These are phyloP conservation scores for Macaca fascicularis DNA, from an alignment of 2,113 vertebrate species.

Conservation along the genomic window DNA sequence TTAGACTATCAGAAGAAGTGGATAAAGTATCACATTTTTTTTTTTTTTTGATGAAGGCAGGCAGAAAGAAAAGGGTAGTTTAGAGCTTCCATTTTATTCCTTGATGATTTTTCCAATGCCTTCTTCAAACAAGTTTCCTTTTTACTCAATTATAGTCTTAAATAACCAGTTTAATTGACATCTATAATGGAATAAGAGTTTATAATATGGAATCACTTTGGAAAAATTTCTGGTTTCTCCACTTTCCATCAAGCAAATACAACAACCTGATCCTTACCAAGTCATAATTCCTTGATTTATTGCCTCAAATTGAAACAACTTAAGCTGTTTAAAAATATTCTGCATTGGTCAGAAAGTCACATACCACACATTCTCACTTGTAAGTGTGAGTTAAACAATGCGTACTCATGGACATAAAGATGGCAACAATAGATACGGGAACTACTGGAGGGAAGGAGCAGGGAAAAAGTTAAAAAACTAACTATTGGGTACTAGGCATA, in stretches of 20 bases:
- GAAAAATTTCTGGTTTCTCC: neutral
- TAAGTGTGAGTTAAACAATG: too few relatives aligned
- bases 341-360: neutral
- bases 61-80: neutral
- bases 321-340: neutral
- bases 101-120: constrained; percentile 30
- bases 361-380: too few relatives aligned
- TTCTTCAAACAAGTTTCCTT: constrained; percentile 27
- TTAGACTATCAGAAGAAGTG: constrained; percentile 47
- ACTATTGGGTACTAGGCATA: too few relatives aligned
- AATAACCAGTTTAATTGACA: constrained; percentile 27
- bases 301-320: neutral
- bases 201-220: neutral
- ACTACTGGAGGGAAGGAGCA: too few relatives aligned
- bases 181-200: neutral
- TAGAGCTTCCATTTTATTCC: constrained; percentile 34
- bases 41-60: neutral
- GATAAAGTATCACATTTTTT: constrained; percentile 34
- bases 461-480: too few relatives aligned
- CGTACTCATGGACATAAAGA: too few relatives aligned
- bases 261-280: neutral
- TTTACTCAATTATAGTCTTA: neutral
- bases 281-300: neutral
- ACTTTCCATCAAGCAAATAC: neutral
- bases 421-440: too few relatives aligned